Base-by-base conservation (phyloP, 2,888 invertebrate species). In the Clistopyga incitator region DNA sequence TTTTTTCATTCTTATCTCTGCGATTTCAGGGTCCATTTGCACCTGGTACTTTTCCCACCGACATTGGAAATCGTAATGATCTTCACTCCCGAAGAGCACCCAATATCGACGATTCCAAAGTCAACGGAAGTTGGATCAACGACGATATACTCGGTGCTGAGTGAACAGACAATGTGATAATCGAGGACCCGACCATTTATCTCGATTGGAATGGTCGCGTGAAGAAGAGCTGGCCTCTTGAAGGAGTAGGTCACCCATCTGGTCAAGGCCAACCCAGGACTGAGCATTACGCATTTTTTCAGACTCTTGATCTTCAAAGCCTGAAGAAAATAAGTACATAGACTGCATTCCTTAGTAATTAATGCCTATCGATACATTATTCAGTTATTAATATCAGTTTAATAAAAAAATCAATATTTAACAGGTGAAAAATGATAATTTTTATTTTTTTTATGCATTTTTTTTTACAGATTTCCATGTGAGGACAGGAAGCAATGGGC, bases 51-150 rank as follows among this genome's bases (percentile, higher is more conserved):
- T 86, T 93, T 93, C 29, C 88, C 91, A 13, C 94, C 94, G 3
- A 84, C 84, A 81, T 94, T 94, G 1, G 61, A 86, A 2, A 94
- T 84, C 0, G 87, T 86, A 3, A 94, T 76, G n/a, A 88, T 89
- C 84, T 91, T 91, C n/a, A 90, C 86, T 2, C 91, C 90, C 2
- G 93, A 93, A 0, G 93, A 89, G 56, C 90, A 90, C 6, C 93
- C 93, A 13, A 93, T 87, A 82, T 94, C 94, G 2, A 94, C 91
- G 50, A 90, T 89, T 0, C 94, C 94, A 86, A 94, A 94, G 86
- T 94, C 91, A 3, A 94, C 82, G 0, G 83, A 82, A 10, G 85
- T 81, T 0, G 94, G 93, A 0, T 89, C 86, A 1, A 92, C 88
- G 0, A 80, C 79, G 2, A 94, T 89, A 6, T 83, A 76, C 47